phyloP scores from a whole-genome alignment of 2,113 vertebrate species.

The Microcebus ravelobensis region DNA sequence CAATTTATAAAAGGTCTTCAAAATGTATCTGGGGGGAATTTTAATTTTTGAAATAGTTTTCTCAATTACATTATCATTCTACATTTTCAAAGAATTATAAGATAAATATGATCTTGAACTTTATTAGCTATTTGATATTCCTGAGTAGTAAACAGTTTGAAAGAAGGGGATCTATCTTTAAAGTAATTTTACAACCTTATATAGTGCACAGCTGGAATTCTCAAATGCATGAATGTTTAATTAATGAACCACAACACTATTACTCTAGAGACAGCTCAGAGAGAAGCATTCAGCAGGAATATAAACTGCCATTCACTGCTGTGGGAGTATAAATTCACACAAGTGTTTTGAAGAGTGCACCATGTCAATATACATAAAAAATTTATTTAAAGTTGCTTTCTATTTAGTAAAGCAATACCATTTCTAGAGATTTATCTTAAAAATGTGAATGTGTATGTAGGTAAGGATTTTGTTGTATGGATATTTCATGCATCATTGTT shows the following conservation, averaged over 20 bases:
- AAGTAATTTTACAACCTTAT: constrained; percentile 12
- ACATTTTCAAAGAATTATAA: background rate
- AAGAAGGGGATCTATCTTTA: background rate
- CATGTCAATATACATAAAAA: background rate
- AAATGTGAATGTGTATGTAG: background rate
- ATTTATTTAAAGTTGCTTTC: background rate
- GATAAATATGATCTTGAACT: background rate
- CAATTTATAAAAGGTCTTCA: background rate
- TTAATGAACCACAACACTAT: constrained; percentile 55
- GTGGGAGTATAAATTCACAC: constrained; percentile 14
- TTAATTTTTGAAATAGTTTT: background rate
- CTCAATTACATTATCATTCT: background rate
- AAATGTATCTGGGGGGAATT: background rate
- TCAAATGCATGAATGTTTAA: constrained; percentile 53
- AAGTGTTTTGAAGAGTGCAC: background rate
- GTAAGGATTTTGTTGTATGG: background rate
- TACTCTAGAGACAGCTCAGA: background rate
- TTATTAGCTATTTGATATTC: background rate
- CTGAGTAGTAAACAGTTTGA: constrained; percentile 7
- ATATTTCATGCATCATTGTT: background rate
- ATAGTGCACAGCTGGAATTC: background rate
- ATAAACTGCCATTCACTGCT: constrained; percentile 35
- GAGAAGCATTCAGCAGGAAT: background rate
- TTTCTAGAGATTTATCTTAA: constrained; percentile 24
- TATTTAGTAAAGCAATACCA: background rate